Percentiles rank a stretch among this genome's conserved stretches.
Conservation (phyloP, 2,888 invertebrate genomes). For the Dynastes maya region DNA sequence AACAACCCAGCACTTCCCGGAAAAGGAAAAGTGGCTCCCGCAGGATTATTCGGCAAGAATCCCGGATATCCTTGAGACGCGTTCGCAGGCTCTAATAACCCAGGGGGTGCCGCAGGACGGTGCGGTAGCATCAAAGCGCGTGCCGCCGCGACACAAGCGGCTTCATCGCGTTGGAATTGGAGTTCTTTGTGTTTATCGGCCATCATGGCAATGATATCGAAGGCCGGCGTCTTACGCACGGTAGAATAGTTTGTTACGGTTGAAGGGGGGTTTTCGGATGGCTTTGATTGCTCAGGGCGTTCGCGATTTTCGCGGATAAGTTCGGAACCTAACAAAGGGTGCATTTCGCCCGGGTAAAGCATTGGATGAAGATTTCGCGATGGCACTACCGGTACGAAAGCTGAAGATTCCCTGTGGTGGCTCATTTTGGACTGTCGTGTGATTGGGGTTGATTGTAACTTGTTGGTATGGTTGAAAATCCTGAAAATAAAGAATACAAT, state of each 20-base stretch:
- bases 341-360: slow-evolving; percentile 81
- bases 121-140: slow-evolving; percentile 75
- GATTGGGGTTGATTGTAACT: background rate
- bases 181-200: slow-evolving; percentile 90
- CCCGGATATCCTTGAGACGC: slow-evolving; percentile 70
- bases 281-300: slow-evolving; percentile 52
- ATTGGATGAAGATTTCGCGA: slow-evolving; percentile 83
- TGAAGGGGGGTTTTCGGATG: slow-evolving; percentile 46
- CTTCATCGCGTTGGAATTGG: slow-evolving; percentile 79
- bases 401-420: slow-evolving; percentile 84
- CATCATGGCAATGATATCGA: slow-evolving; percentile 92
- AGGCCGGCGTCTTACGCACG: slow-evolving; percentile 72
- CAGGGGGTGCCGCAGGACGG: slow-evolving; percentile 69
- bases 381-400: slow-evolving; percentile 91
- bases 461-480: background rate
- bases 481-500: background rate
- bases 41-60: slow-evolving; percentile 78
- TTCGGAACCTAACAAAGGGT: slow-evolving; percentile 76
- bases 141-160: slow-evolving; percentile 71
- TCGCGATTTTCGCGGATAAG: slow-evolving; percentile 73
- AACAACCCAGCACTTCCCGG: slow-evolving; percentile 83
- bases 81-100: slow-evolving; percentile 59
- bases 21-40: slow-evolving; percentile 80
- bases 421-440: slow-evolving; percentile 36
- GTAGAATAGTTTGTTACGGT: slow-evolving; percentile 31